phyloP scores from a whole-genome alignment of 2,888 invertebrate genomes.

The Digitonthophagus gazella region DNA sequence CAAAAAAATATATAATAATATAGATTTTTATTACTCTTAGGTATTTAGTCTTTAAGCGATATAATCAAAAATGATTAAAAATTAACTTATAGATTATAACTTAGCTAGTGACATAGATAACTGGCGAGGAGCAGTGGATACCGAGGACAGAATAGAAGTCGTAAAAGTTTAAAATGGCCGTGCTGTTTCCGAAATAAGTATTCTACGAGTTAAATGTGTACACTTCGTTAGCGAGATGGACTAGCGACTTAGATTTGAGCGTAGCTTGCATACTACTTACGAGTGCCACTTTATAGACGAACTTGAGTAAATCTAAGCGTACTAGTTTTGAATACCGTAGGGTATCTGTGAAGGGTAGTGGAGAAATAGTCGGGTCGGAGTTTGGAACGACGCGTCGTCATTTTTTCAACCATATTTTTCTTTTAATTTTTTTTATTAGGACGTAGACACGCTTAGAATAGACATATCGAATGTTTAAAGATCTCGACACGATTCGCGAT shows the following conservation, averaged over 20 bases:
- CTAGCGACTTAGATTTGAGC: constrained; percentile 36
- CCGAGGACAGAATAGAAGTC: background rate
- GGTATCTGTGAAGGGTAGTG: background rate
- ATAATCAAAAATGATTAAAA: constrained; percentile 16
- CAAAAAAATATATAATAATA: constrained; percentile 6
- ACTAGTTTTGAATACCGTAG: background rate
- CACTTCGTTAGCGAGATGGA: constrained; percentile 33
- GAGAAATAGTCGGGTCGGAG: background rate
- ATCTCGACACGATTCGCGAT: background rate
- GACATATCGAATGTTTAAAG: background rate
- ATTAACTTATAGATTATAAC: background rate
- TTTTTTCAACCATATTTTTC: background rate
- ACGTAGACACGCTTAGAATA: background rate
- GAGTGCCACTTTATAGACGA: background rate
- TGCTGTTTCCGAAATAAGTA: constrained; percentile 25
- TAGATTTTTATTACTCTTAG: constrained; percentile 1
- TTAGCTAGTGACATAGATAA: background rate
- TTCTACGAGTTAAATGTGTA: constrained; percentile 34
- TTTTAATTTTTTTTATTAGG: background rate
- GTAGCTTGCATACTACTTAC: constrained; percentile 33
- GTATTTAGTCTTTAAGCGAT: constrained; percentile 9
- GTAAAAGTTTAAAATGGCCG: background rate
- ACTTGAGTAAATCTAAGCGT: background rate
- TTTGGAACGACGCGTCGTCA: background rate
- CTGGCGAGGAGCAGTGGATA: background rate